These are phyloP conservation scores for Taenioides sp. DNA, from an alignment of 2,797 vertebrate species.

Conservation along the genomic window DNA sequence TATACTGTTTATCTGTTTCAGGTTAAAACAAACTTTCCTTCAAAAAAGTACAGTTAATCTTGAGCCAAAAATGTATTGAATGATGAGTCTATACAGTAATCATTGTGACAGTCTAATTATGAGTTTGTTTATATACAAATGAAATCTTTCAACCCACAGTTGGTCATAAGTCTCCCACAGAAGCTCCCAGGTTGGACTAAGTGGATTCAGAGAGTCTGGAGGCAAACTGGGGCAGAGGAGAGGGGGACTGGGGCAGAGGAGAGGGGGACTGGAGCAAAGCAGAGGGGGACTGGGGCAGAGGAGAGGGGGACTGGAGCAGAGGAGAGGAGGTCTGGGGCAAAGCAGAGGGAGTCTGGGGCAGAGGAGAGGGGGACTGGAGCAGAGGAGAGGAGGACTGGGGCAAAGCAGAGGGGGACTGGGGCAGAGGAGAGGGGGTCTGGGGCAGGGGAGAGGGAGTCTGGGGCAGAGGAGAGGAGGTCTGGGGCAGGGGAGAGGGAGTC, in stretches of 20 bases:
- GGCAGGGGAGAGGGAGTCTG: too few relatives aligned
- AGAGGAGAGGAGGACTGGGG: too few relatives aligned
- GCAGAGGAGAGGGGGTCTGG: too few relatives aligned
- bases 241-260: conserved; percentile 60
- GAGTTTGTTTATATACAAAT: not conserved
- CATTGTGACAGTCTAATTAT: not conserved
- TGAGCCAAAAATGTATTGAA: not conserved
- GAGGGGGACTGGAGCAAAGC: conserved; percentile 67
- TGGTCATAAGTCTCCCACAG: not conserved
- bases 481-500: too few relatives aligned
- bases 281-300: conserved; percentile 24
- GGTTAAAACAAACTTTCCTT: too few relatives aligned
- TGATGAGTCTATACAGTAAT: not conserved
- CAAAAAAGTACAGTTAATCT: too few relatives aligned
- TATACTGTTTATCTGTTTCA: too few relatives aligned
- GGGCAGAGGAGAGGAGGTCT: too few relatives aligned
- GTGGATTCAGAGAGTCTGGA: conserved; percentile 68
- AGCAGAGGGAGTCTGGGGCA: conserved; percentile 49
- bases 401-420: too few relatives aligned
- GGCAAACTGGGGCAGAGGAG: conserved; percentile 64
- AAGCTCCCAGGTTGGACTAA: conserved; percentile 60
- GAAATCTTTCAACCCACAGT: not conserved
- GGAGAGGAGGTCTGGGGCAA: too few relatives aligned
- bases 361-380: conserved; percentile 55
- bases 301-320: too few relatives aligned